A percentile compares a stretch with the other conserved stretches of the same genome.
phyloP scores from a whole-genome alignment of 2,888 invertebrate genomes.

The Ptycholaimellus sp. region DNA sequence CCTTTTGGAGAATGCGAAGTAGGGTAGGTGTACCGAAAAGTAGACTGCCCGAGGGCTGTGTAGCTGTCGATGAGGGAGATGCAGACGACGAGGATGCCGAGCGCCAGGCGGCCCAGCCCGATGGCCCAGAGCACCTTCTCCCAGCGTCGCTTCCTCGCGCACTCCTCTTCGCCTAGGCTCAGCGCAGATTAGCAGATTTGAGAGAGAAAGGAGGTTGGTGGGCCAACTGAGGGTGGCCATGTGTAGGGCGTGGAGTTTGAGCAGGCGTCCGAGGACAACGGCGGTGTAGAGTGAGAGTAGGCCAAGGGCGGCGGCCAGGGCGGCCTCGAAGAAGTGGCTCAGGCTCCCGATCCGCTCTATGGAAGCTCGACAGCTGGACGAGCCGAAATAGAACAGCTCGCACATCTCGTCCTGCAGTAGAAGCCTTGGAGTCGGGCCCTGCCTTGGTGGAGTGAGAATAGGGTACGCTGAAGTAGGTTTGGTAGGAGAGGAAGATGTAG shows the following conservation, averaged over 20 bases:
- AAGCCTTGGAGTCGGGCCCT: too few species aligned
- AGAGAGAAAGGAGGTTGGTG: too few species aligned
- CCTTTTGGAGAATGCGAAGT: too few species aligned
- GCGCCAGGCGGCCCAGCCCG: neutral
- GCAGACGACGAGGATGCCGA: neutral
- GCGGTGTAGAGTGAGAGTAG: neutral
- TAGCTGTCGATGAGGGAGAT: too few species aligned
- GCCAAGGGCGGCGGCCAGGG: neutral
- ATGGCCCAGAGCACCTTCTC: too few species aligned
- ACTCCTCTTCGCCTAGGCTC: too few species aligned
- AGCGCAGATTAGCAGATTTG: too few species aligned
- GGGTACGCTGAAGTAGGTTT: constrained; percentile 4
- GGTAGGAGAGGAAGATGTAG: constrained; percentile 3
- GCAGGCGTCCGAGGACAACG: neutral
- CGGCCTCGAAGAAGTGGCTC: constrained; percentile 4
- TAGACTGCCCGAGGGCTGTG: too few species aligned
- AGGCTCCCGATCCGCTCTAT: neutral
- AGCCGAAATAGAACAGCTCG: constrained; percentile 3
- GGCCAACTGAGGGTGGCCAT: too few species aligned
- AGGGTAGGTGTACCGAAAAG: too few species aligned
- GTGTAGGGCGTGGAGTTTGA: neutral
- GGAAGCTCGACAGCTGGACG: neutral
- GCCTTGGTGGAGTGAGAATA: too few species aligned
- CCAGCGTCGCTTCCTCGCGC: too few species aligned
- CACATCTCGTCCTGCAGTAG: constrained; percentile 5